Percentiles rank a stretch among this genome's conserved stretches.
These are phyloP conservation scores for Panopea generosa DNA, from an alignment of 2,888 invertebrate genomes.

Conservation along the genomic window DNA sequence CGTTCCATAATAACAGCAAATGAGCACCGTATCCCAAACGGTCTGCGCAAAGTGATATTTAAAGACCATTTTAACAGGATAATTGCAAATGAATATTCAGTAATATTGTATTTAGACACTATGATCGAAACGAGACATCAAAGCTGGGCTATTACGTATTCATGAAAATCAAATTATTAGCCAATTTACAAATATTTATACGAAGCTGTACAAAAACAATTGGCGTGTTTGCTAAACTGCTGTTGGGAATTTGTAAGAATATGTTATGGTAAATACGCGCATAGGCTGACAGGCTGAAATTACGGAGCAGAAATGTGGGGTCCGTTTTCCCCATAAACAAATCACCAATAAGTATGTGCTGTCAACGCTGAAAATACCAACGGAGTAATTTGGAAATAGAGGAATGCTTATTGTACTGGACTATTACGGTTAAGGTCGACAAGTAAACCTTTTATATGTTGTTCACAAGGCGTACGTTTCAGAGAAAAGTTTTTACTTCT, in stretches of 20 bases:
- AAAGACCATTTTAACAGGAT: conserved; percentile 37
- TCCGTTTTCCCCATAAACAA: no score
- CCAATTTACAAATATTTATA: conserved; percentile 57
- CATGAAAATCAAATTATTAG: conserved; percentile 44
- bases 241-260: conserved; percentile 13
- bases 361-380: no score
- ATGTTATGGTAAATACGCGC: conserved; percentile 4
- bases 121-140: conserved; percentile 39
- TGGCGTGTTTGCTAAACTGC: neutral
- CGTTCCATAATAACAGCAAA: conserved; percentile 49
- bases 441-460: no score
- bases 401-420: no score
- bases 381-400: no score
- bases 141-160: conserved; percentile 21
- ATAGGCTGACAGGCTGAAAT: conserved; percentile 5
- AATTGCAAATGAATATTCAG: conserved; percentile 44
- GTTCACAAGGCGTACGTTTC: no score
- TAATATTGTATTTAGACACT: conserved; percentile 47
- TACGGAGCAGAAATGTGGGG: conserved; percentile 1
- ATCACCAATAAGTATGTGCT: no score
- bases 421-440: no score
- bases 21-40: conserved; percentile 34
- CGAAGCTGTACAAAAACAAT: neutral
- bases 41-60: conserved; percentile 32
- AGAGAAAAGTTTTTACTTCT: no score